Conservation (phyloP, 2,113 vertebrate species). For the Prunella himalayana region DNA sequence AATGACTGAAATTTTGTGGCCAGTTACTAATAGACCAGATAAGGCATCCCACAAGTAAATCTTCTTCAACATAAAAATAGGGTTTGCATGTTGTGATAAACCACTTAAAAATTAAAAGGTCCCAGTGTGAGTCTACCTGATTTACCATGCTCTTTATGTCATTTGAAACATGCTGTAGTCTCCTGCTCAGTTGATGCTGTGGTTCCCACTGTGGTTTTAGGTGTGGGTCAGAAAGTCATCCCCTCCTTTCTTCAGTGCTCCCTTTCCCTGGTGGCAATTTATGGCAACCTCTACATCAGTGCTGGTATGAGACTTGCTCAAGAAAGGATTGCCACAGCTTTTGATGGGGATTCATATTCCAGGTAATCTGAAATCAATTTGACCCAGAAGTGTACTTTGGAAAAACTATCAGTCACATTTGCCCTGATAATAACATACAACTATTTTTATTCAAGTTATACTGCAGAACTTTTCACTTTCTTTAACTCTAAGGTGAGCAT, state of each 20-base stretch:
- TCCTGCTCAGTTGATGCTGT: background rate
- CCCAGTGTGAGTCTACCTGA: background rate
- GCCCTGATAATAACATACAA: background rate
- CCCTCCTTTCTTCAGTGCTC: background rate
- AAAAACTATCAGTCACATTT: background rate
- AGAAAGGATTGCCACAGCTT: background rate
- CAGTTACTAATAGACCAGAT: background rate
- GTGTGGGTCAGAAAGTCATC: background rate
- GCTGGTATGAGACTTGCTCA: background rate
- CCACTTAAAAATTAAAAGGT: background rate
- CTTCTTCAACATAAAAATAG: background rate
- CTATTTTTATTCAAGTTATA: background rate
- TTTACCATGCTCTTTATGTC: background rate
- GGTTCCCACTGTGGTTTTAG: background rate
- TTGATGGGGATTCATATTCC: background rate
- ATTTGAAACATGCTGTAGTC: background rate
- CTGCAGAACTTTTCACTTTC: background rate
- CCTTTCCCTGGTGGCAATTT: background rate
- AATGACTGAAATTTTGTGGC: background rate
- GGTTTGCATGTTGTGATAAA: background rate
- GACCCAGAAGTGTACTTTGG: background rate
- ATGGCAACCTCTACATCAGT: accelerated
- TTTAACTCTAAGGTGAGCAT: background rate
- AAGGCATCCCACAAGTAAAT: background rate
- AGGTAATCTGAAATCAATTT: background rate